Base-by-base conservation (phyloP, 92 coral and sea anemone genomes). In the Isaurus tuberculatus region DNA sequence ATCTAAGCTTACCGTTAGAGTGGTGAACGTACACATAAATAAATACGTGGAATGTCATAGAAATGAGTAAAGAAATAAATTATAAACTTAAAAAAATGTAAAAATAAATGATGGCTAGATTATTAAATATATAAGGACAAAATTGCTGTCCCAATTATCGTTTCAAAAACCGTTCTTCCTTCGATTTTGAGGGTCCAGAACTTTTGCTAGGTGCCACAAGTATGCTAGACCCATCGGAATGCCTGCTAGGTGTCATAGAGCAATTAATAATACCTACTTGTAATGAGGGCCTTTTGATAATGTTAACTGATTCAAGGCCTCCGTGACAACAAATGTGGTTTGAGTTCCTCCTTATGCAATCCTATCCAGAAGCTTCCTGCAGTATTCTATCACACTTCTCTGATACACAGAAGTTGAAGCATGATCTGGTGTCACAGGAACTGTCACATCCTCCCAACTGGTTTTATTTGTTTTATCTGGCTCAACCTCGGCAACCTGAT, bases 251-350 rank as follows among this genome's bases (percentile, higher is more conserved):
- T 51, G 61, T 51, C 14, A 51, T 51, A 19, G n/a, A 51, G 17
- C 17, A 19, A 51, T 51, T 61, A 8, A 49, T 2, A 44, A 60
- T n/a, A 42, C 63, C 49, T 75, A 75, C 67, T 31, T 42, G 63
- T 42, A 75, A 75, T 75, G n/a, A 75, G 81, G 81, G 27, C 30
- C 17, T 75, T 46, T 75, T 32, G 43, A 42, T 44, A 26, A n/a
- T 42, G 57, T n/a, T 42, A 75, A 60, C 81, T 43, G 33, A 42
- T 33, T 42, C 5, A 75, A 51, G 42, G 81, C 81, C 40, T 51
- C 64, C 42, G 28, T 44, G 36, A 79, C 42, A 32, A 60, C 73
- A 61, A 31, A 61, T n/a, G 67, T 61, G 67, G 67, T 61, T 61
- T 61, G 67, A 61, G 67, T 3, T 61, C 34, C 29, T 61, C 67